These are phyloP conservation scores for Aythya baeri DNA, from an alignment of 2,113 vertebrate species.

Conservation along the genomic window DNA sequence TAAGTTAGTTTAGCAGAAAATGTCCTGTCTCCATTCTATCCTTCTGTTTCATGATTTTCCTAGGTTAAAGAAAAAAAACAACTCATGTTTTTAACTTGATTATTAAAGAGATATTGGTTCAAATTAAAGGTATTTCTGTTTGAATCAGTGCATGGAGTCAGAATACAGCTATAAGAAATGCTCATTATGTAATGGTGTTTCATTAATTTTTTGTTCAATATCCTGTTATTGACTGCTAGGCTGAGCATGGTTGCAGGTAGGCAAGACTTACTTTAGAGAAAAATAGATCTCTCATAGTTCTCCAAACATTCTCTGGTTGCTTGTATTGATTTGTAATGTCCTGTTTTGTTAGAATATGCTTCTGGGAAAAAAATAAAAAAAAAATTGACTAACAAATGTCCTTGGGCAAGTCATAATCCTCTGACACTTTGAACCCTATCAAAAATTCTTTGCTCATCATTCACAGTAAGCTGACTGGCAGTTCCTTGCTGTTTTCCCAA, in stretches of 20 bases:
- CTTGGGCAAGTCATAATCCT: neutral
- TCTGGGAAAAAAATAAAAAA: neutral
- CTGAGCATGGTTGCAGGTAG: neutral
- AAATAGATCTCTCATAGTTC: constrained; percentile 6
- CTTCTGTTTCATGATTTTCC: neutral
- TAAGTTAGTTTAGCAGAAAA: neutral
- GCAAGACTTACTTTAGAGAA: constrained; percentile 22
- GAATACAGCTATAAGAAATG: neutral
- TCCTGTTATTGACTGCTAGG: neutral
- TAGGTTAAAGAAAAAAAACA: neutral
- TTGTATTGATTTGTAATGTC: neutral
- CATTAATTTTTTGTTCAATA: constrained; percentile 7
- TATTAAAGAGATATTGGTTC: neutral
- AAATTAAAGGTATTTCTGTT: neutral
- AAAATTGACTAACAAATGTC: neutral
- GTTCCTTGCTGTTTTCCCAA: neutral
- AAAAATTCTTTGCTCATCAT: neutral
- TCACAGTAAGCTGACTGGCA: neutral
- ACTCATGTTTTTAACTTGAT: neutral
- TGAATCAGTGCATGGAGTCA: neutral
- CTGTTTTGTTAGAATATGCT: neutral
- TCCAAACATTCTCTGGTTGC: neutral
- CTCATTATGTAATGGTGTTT: neutral
- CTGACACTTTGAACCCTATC: neutral
- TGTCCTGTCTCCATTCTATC: neutral